Evolutionary conservation across 2,113 vertebrate genomes (phyloP).

Genomic region (Tretioscincus oriximinensis): DNA sequence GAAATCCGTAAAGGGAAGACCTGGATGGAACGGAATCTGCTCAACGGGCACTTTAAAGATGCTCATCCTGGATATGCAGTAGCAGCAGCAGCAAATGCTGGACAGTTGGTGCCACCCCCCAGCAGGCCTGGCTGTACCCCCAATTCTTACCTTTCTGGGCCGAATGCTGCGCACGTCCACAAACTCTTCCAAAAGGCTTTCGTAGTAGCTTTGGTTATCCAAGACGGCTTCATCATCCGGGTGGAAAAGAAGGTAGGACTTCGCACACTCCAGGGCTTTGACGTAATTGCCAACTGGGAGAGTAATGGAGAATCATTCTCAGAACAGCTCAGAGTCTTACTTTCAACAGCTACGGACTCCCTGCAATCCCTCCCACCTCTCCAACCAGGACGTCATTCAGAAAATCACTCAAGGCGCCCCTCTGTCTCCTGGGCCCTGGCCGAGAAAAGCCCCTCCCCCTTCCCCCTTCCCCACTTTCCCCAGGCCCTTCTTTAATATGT

Average conservation of each 20-base stretch:
- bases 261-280: constrained; percentile 84
- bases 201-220: constrained; percentile 84
- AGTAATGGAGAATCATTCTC: not conserved
- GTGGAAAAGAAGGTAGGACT: constrained; percentile 89
- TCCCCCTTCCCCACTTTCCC: no score
- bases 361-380: no score
- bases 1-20: not conserved
- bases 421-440: no score
- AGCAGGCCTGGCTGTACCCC: not conserved
- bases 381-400: no score
- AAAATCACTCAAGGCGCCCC: no score
- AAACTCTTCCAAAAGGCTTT: constrained; percentile 72
- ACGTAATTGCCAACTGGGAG: constrained; percentile 75
- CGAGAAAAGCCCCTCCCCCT: no score
- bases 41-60: not conserved
- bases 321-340: not conserved
- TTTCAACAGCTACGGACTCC: no score
- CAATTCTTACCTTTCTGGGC: constrained; percentile 72
- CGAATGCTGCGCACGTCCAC: constrained; percentile 73
- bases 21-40: no score
- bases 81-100: no score
- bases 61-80: no score
- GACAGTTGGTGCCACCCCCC: not conserved
- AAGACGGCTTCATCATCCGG: constrained; percentile 84
- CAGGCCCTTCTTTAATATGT: no score